A percentile compares a stretch with the other conserved stretches of the same genome.
phyloP scores from a whole-genome alignment of 2,797 vertebrate species.

The Balearica regulorum region DNA sequence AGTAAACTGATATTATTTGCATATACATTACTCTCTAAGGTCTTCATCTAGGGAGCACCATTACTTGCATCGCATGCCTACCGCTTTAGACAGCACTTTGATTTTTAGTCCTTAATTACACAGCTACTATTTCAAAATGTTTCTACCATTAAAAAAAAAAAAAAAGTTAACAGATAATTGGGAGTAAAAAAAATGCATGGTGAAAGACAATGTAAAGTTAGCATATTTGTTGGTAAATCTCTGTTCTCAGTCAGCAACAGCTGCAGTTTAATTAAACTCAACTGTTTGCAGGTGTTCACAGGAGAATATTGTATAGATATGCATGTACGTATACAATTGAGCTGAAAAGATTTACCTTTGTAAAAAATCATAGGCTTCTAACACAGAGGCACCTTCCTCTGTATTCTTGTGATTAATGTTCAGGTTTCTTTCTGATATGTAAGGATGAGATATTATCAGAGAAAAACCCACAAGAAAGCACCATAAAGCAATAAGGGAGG shows the following conservation, averaged over 20 bases:
- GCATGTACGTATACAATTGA: not conserved
- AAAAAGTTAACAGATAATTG: slow-evolving; percentile 1
- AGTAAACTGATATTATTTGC: slow-evolving; percentile 47
- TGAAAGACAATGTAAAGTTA: slow-evolving; percentile 11
- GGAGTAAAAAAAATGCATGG: not conserved
- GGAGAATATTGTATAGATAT: not conserved
- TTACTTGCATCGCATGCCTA: not conserved
- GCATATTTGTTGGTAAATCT: slow-evolving; percentile 19
- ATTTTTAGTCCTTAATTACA: slow-evolving; percentile 46
- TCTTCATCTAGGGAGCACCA: slow-evolving; percentile 7
- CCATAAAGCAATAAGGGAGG: not conserved
- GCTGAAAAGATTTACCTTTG: not conserved
- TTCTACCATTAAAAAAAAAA: slow-evolving; percentile 11
- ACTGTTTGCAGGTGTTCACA: slow-evolving; percentile 35
- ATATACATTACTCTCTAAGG: slow-evolving; percentile 33
- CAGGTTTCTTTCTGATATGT: slow-evolving; percentile 12
- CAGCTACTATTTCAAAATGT: slow-evolving; percentile 23
- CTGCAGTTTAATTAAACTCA: slow-evolving; percentile 58
- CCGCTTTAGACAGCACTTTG: slow-evolving; percentile 19
- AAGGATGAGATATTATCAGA: slow-evolving; percentile 5
- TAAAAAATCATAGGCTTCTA: not conserved
- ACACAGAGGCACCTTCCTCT: not conserved
- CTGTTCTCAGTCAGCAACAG: slow-evolving; percentile 31
- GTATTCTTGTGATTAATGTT: not conserved
- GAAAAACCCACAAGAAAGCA: slow-evolving; percentile 26